Evolutionary conservation across 2,113 vertebrate genomes (phyloP).

Genomic region (Arizona elegans): DNA sequence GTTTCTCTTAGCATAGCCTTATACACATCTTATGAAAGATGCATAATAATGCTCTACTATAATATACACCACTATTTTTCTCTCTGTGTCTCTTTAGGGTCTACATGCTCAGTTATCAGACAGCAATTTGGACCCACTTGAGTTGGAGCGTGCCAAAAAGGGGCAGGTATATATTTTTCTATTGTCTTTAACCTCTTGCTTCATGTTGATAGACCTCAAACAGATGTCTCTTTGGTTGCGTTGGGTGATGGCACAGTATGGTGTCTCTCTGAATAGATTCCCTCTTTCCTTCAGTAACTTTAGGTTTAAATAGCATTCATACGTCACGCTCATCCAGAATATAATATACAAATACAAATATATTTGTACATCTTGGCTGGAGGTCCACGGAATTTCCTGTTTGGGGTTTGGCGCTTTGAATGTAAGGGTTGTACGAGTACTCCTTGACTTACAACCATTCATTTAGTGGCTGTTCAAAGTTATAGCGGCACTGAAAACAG

Average conservation of each 20-base stretch:
- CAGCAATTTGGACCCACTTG: constrained; percentile 83
- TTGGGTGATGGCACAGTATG: neutral
- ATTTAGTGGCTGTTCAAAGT: neutral
- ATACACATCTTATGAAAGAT: neutral
- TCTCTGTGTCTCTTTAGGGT: constrained; percentile 54
- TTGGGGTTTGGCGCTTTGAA: neutral
- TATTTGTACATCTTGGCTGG: neutral
- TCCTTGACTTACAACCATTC: neutral
- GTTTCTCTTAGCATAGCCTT: too few species aligned
- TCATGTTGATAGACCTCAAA: neutral
- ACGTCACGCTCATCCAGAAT: neutral
- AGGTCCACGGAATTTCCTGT: neutral
- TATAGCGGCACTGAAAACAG: neutral
- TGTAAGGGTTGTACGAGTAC: neutral
- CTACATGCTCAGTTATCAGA: constrained; percentile 78
- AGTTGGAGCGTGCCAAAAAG: constrained; percentile 78
- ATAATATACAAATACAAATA: neutral
- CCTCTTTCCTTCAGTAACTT: neutral
- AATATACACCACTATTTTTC: neutral
- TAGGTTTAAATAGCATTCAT: neutral
- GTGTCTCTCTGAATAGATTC: neutral
- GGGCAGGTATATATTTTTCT: constrained; percentile 74
- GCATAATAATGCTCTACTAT: too few species aligned
- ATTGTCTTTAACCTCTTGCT: neutral
- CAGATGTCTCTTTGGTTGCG: neutral